phyloP scores from a whole-genome alignment of 30 jellyfish, hydroid and myxozoan species.

The Chironex yamaguchii region DNA sequence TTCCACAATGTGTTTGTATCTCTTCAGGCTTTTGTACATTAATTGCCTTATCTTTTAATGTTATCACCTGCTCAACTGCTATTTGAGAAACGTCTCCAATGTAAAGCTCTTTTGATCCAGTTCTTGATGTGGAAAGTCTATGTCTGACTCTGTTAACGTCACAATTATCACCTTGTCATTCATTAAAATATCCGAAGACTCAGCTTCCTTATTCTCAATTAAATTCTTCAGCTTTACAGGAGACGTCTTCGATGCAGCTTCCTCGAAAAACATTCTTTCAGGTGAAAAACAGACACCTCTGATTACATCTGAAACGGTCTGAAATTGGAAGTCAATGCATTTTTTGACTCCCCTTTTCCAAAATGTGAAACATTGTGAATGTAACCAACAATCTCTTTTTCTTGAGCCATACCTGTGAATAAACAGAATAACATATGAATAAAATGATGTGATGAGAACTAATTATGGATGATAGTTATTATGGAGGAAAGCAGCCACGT shows the following conservation, averaged over 20 bases:
- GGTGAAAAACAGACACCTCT: conserved; percentile 52
- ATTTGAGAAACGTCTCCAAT: neutral
- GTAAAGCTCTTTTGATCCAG: neutral
- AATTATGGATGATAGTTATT: too few species aligned
- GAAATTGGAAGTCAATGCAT: conserved; percentile 14
- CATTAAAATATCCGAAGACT: conserved; percentile 5
- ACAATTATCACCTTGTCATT: conserved; percentile 12
- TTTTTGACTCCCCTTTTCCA: conserved; percentile 15
- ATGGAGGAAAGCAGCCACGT: too few species aligned
- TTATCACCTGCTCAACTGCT: neutral
- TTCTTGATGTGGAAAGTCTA: neutral
- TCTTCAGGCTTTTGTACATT: neutral
- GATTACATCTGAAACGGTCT: conserved; percentile 28
- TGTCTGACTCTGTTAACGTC: neutral
- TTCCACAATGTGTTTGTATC: conserved; percentile 4
- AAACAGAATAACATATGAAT: neutral
- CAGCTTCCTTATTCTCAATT: conserved; percentile 1
- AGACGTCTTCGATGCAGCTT: conserved; percentile 12
- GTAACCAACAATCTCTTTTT: neutral
- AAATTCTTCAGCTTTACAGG: conserved; percentile 29
- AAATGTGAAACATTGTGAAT: conserved; percentile 17
- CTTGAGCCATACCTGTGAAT: neutral
- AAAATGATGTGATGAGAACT: neutral
- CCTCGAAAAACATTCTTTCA: conserved; percentile 9
- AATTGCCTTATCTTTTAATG: neutral